A percentile compares a stretch with the other conserved stretches of the same genome.
These are phyloP conservation scores for Hylia prasina DNA, from an alignment of 2,113 vertebrate species.

Conservation along the genomic window DNA sequence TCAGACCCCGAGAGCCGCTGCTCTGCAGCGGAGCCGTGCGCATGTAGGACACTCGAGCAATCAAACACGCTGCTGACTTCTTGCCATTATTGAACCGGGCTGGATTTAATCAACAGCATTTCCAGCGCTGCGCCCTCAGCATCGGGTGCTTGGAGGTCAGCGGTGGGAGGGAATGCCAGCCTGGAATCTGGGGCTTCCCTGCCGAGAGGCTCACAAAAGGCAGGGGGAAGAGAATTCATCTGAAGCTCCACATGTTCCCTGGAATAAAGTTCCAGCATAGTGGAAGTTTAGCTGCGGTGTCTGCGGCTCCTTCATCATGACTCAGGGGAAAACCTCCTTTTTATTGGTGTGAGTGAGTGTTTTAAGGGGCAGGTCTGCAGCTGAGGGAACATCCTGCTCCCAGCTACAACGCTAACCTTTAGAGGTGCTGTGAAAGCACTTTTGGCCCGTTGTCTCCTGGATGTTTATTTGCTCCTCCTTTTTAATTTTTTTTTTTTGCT, in stretches of 20 bases:
- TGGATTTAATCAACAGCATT: neutral
- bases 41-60: neutral
- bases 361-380: neutral
- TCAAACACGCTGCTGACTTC: neutral
- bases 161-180: neutral
- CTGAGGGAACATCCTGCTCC: neutral
- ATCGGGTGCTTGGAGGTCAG: neutral
- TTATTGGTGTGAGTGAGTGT: neutral
- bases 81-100: neutral
- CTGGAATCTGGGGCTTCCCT: neutral
- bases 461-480: neutral
- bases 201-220: neutral
- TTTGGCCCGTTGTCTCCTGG: neutral
- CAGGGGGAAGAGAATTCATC: neutral
- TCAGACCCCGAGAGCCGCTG: neutral
- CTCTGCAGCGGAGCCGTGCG: neutral
- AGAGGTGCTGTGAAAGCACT: neutral
- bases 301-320: conserved; percentile 10
- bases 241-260: neutral
- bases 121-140: neutral
- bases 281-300: neutral
- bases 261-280: neutral
- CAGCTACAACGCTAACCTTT: neutral
- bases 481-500: neutral
- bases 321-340: conserved; percentile 24